Percentiles rank a stretch among this genome's conserved stretches.
phyloP scores from a whole-genome alignment of 1,140 invertebrate species.

The Solenopsis fugax region DNA sequence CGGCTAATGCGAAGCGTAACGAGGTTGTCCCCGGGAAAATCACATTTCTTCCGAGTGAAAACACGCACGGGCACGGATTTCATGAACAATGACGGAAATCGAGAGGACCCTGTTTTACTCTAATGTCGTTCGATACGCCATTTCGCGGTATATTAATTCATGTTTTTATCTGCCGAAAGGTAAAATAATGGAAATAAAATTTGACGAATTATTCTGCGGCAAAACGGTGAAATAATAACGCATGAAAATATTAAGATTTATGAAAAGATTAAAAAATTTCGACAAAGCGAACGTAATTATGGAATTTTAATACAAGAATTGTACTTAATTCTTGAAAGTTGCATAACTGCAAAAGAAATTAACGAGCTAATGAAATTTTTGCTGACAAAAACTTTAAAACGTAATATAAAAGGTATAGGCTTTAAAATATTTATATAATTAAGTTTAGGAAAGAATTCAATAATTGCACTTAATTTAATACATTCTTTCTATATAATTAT shows the following conservation, averaged over 20 bases:
- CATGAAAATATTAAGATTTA: slow-evolving; percentile 2
- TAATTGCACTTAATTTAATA: background rate
- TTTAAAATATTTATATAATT: background rate
- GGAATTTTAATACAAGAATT: slow-evolving; percentile 18
- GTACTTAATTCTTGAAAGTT: slow-evolving; percentile 31
- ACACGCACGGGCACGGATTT: slow-evolving; percentile 17
- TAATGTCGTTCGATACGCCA: background rate
- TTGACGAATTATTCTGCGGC: background rate
- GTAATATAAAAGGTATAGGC: background rate
- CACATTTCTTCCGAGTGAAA: slow-evolving; percentile 29
- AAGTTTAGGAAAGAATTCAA: background rate
- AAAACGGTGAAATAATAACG: background rate
- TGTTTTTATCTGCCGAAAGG: background rate
- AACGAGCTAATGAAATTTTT: background rate
- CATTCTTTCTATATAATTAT: background rate
- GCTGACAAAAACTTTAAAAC: background rate
- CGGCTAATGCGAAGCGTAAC: slow-evolving; percentile 31
- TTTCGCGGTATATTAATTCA: slow-evolving; percentile 19
- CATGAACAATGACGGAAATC: slow-evolving; percentile 8
- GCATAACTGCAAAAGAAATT: background rate
- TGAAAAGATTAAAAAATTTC: background rate
- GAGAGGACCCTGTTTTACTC: background rate
- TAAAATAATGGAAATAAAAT: slow-evolving; percentile 23
- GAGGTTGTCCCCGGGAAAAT: slow-evolving; percentile 31
- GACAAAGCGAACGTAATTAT: background rate